Conservation (phyloP, 2,113 vertebrate species). For the Ursus arctos region DNA sequence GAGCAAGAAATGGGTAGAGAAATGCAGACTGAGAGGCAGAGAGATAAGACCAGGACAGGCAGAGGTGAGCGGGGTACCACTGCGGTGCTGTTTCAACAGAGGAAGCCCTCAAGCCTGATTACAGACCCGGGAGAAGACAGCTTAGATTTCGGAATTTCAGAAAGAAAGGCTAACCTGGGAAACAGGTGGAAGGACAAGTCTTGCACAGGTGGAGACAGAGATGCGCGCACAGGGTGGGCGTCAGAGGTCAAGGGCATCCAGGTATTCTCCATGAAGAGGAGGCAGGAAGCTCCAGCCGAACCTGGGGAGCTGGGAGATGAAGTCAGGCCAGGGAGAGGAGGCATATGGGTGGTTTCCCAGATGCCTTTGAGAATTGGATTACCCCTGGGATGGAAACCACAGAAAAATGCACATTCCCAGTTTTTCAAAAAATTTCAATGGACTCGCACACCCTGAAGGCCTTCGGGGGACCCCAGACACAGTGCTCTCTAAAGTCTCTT, state of each 20-base stretch:
- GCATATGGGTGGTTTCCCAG: neutral
- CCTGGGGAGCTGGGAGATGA: neutral
- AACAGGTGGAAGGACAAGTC: neutral
- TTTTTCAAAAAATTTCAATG: neutral
- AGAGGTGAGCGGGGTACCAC: neutral
- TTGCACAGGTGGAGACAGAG: neutral
- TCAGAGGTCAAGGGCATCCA: neutral
- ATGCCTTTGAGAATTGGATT: neutral
- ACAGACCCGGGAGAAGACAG: neutral
- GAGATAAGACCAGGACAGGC: neutral
- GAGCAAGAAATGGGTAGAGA: neutral
- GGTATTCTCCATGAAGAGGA: neutral
- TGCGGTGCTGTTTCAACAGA: fast-evolving
- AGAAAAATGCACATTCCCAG: neutral
- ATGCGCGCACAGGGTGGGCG: neutral
- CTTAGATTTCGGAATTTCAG: neutral
- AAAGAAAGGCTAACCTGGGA: neutral
- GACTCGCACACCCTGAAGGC: neutral
- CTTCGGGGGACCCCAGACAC: neutral
- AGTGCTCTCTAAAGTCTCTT: neutral
- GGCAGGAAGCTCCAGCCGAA: neutral
- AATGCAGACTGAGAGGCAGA: neutral
- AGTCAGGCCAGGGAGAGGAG: neutral
- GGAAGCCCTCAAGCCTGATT: neutral
- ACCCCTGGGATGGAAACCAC: neutral